Evolutionary conservation across 2,113 vertebrate genomes (phyloP).

Genomic region (Cygnus atratus): DNA sequence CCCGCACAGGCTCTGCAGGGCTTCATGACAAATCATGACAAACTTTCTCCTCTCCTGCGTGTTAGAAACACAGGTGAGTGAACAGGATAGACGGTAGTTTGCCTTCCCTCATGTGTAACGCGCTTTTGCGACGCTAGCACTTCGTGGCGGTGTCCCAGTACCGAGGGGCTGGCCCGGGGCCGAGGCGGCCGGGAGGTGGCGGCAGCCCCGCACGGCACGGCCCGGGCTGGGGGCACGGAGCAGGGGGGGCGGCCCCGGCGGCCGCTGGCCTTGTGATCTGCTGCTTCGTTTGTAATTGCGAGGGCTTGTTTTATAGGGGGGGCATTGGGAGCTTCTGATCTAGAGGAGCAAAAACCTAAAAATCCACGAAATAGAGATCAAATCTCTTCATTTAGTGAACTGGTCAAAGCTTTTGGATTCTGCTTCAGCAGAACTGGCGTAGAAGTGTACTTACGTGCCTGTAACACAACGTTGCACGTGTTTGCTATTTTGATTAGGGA

Average conservation of each 20-base stretch:
- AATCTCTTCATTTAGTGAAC: neutral
- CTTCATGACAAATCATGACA: neutral
- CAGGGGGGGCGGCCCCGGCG: too few relatives aligned
- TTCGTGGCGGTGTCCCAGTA: too few relatives aligned
- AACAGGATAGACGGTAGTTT: neutral
- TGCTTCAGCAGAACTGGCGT: neutral
- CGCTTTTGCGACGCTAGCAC: neutral
- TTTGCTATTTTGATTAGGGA: neutral
- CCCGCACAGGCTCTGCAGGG: neutral
- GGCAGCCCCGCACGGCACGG: too few relatives aligned
- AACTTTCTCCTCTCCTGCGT: neutral
- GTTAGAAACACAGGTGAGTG: neutral
- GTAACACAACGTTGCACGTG: neutral
- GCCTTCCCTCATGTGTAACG: neutral
- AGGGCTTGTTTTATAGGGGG: too few relatives aligned
- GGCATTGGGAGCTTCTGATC: too few relatives aligned
- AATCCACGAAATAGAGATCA: neutral
- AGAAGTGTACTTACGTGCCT: fast-evolving
- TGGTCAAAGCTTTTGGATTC: neutral
- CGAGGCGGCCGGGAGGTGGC: too few relatives aligned
- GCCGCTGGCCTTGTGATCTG: too few relatives aligned
- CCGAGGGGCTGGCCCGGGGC: neutral
- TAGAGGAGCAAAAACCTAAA: too few relatives aligned
- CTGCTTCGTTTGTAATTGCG: too few relatives aligned
- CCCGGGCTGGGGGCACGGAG: too few relatives aligned